Conservation (phyloP, 2,113 vertebrate genomes). For the Heterocephalus glaber region DNA sequence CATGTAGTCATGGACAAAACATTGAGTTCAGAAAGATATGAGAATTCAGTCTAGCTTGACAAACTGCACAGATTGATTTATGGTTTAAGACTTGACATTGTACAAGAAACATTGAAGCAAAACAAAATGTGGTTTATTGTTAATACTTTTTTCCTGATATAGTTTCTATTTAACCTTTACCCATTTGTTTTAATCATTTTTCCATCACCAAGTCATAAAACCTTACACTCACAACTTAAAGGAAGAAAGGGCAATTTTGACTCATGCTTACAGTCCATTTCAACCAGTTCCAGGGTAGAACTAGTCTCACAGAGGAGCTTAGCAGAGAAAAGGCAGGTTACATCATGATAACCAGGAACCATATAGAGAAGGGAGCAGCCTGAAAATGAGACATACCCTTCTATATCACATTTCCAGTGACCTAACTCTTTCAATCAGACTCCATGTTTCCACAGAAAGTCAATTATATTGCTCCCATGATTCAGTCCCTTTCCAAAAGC, state of each 20-base stretch:
- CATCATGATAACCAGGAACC: not conserved
- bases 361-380: not conserved
- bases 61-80: not conserved
- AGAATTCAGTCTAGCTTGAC: not conserved
- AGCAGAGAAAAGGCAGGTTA: not conserved
- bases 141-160: not conserved
- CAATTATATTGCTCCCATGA: not conserved
- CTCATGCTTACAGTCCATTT: not conserved
- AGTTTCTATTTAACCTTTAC: not conserved
- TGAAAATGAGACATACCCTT: not conserved
- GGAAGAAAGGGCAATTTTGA: not conserved
- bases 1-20: not conserved
- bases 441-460: not conserved
- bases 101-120: not conserved
- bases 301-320: not conserved
- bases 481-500: not conserved
- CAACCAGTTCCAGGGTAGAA: not conserved
- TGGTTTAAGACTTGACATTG: fast-evolving
- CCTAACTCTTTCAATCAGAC: too few species aligned
- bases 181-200: not conserved
- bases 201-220: not conserved
- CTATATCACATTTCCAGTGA: not conserved
- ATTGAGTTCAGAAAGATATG: not conserved
- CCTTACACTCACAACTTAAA: not conserved
- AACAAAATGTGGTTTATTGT: not conserved